A percentile compares a stretch with the other conserved stretches of the same genome.
These are phyloP conservation scores for Sarcophaga rosellei DNA, from an alignment of 2,888 invertebrate species.

Conservation along the genomic window DNA sequence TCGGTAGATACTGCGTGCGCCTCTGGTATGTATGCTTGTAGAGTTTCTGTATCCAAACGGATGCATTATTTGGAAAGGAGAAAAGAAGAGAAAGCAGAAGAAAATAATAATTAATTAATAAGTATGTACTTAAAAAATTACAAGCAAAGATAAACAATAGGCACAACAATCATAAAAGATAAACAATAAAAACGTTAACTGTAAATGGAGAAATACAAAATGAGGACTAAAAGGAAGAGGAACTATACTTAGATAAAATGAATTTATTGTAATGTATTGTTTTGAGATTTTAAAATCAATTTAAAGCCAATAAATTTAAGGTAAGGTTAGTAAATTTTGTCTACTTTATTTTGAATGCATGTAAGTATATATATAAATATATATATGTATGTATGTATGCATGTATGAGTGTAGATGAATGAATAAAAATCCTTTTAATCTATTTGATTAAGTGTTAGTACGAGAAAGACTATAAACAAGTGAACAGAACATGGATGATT, in stretches of 20 bases:
- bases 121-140: not conserved
- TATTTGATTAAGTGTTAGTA: constrained; percentile 32
- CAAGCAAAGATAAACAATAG: not conserved
- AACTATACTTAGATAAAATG: not conserved
- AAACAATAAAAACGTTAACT: not conserved
- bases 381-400: not conserved
- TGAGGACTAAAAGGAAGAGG: no score
- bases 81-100: not conserved
- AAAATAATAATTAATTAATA: not conserved
- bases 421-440: constrained; percentile 1
- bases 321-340: no score
- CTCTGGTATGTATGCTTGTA: constrained; percentile 58
- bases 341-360: no score
- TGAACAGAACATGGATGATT: constrained; percentile 38
- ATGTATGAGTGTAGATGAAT: not conserved
- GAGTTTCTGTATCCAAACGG: constrained; percentile 51
- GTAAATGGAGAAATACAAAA: no score
- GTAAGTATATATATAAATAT: no score
- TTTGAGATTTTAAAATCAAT: no score
- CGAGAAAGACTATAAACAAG: not conserved
- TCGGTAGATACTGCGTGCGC: constrained; percentile 50
- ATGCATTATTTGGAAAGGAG: not conserved
- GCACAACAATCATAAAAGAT: not conserved
- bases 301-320: no score
- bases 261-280: no score